Conservation (phyloP, 2,113 vertebrate species). For the Trinectes maculatus region DNA sequence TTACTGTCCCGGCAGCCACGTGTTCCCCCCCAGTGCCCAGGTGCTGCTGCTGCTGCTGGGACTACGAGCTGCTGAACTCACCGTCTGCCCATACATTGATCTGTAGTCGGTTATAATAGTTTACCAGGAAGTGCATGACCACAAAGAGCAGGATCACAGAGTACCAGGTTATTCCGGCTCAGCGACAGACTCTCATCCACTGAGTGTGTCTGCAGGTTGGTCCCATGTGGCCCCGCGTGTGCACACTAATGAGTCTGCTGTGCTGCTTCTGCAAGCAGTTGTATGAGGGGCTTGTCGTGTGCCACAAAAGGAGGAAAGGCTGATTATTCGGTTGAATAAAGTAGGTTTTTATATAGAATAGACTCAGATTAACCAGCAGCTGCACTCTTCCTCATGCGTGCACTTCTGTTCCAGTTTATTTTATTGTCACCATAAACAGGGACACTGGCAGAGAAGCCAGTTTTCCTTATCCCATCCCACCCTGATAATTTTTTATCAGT, state of each 20-base stretch:
- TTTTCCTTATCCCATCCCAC: conserved; percentile 25
- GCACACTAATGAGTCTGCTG: conserved; percentile 11
- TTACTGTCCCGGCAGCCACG: conserved; percentile 25
- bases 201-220: conserved; percentile 5
- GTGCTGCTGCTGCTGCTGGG: conserved; percentile 51
- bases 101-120: conserved; percentile 21
- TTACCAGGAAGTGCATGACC: conserved; percentile 32
- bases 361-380: not conserved
- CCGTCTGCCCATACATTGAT: conserved; percentile 40
- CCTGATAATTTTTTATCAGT: conserved; percentile 3
- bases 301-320: not conserved
- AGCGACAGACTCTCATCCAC: conserved; percentile 6
- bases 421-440: conserved; percentile 14
- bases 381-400: conserved; percentile 25
- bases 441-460: not conserved
- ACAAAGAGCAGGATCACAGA: not conserved
- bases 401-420: conserved; percentile 50
- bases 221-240: conserved; percentile 21
- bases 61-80: conserved; percentile 15
- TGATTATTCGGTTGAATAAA: not conserved
- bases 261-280: conserved; percentile 19
- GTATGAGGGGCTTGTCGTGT: not conserved
- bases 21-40: conserved; percentile 22
- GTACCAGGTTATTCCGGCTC: conserved; percentile 29
- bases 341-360: conserved; percentile 17